These are phyloP conservation scores for Schlechtendalia chinensis DNA, from an alignment of 1,140 invertebrate species.

Conservation along the genomic window DNA sequence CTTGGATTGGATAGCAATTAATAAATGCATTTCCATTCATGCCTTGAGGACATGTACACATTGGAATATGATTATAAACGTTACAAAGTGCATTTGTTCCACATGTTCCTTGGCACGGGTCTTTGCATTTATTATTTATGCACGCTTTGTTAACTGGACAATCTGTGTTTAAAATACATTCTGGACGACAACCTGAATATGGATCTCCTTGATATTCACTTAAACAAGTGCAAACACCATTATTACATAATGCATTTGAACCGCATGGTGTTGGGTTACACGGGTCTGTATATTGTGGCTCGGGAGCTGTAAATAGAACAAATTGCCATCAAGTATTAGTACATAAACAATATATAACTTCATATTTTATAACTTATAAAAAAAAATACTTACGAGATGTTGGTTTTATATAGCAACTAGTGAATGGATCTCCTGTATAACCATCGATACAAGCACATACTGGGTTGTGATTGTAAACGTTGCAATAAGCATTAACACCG, in stretches of 20 bases:
- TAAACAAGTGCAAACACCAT: slow-evolving; percentile 63
- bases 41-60: slow-evolving; percentile 67
- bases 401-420: slow-evolving; percentile 60
- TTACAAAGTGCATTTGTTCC: slow-evolving; percentile 68
- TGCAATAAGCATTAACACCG: slow-evolving; percentile 64
- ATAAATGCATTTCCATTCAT: slow-evolving; percentile 72
- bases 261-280: slow-evolving; percentile 77
- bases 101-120: slow-evolving; percentile 72
- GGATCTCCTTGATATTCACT: slow-evolving; percentile 66
- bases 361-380: slow-evolving; percentile 52
- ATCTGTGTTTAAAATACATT: slow-evolving; percentile 66
- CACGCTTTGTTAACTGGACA: slow-evolving; percentile 68
- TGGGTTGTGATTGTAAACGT: slow-evolving; percentile 67
- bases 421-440: slow-evolving; percentile 72
- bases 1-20: slow-evolving; percentile 60
- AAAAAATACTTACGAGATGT: slow-evolving; percentile 56
- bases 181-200: slow-evolving; percentile 64
- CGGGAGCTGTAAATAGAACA: slow-evolving; percentile 53
- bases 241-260: slow-evolving; percentile 65
- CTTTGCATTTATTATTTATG: slow-evolving; percentile 70
- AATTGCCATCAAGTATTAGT: slow-evolving; percentile 37
- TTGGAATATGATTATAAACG: slow-evolving; percentile 70
- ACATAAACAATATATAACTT: too few relatives aligned
- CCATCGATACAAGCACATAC: slow-evolving; percentile 66
- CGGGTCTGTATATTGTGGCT: slow-evolving; percentile 61